Conservation (phyloP, 2,797 vertebrate species). For the Myiotriccus ornatus region DNA sequence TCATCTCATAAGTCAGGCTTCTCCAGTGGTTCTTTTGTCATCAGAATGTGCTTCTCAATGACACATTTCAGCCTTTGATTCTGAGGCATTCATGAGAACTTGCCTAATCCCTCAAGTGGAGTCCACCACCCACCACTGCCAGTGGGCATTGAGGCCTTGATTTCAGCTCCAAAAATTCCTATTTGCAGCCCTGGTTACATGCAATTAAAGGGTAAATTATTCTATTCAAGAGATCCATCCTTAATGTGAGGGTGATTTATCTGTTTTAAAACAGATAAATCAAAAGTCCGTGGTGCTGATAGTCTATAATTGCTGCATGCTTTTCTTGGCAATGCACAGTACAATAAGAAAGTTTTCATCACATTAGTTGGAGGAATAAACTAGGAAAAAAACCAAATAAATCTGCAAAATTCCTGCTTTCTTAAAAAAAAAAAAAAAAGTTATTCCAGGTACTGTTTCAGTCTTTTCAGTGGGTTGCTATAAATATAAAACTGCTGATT, state of each 20-base stretch:
- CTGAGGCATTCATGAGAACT: not conserved
- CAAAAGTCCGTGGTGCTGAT: not conserved
- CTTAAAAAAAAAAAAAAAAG: not conserved
- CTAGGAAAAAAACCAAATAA: not conserved
- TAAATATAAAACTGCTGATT: not conserved
- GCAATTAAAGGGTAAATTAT: not conserved
- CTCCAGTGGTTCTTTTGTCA: not conserved
- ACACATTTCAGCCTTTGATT: not conserved
- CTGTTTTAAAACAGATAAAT: not conserved
- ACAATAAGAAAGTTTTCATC: not conserved
- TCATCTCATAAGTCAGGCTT: not conserved
- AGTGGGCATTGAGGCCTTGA: not conserved
- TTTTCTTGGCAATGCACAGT: not conserved
- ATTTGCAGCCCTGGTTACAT: not conserved
- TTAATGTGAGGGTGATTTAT: not conserved
- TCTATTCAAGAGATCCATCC: not conserved
- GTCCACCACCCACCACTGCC: not conserved
- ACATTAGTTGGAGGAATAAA: not conserved
- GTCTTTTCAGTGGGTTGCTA: not conserved
- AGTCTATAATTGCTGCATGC: not conserved
- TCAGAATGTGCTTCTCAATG: not conserved
- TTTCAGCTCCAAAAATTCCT: not conserved
- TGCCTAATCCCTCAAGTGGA: accelerated
- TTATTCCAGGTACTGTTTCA: not conserved
- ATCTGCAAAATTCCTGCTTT: not conserved